phyloP scores from a whole-genome alignment of 2,113 vertebrate species.

The Cynoglossus semilaevis region DNA sequence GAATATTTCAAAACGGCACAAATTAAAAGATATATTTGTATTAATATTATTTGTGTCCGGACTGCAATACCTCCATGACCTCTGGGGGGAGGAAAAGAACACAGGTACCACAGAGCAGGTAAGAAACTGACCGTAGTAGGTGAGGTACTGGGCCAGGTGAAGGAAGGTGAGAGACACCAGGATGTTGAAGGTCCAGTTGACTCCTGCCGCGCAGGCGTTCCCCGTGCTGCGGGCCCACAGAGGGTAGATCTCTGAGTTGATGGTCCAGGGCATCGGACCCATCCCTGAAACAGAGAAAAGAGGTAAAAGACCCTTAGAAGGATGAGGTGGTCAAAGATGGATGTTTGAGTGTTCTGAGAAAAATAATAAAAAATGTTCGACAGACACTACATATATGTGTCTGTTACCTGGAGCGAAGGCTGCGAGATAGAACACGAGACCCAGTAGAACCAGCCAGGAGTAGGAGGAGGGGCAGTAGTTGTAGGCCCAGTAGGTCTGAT shows the following conservation, averaged over 20 bases:
- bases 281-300: constrained; percentile 76
- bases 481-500: constrained; percentile 89
- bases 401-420: constrained; percentile 91
- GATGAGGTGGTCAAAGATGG: too few relatives aligned
- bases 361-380: too few relatives aligned
- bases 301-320: too few relatives aligned
- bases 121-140: constrained; percentile 87
- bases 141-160: constrained; percentile 91
- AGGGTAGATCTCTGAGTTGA: constrained; percentile 98
- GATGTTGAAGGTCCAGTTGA: constrained; percentile 97
- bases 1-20: too few relatives aligned
- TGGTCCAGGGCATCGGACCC: constrained; percentile 98
- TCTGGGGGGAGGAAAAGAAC: too few relatives aligned
- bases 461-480: constrained; percentile 96
- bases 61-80: too few relatives aligned
- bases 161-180: constrained; percentile 94
- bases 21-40: too few relatives aligned
- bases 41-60: too few relatives aligned
- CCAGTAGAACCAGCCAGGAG: constrained; percentile 90
- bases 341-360: too few relatives aligned
- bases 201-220: constrained; percentile 91
- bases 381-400: background rate
- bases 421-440: constrained; percentile 89
- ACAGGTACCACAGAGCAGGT: too few relatives aligned
- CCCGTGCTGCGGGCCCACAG: constrained; percentile 98